Conservation (phyloP, 2,888 invertebrate genomes). For the Tenthredo amoena region DNA sequence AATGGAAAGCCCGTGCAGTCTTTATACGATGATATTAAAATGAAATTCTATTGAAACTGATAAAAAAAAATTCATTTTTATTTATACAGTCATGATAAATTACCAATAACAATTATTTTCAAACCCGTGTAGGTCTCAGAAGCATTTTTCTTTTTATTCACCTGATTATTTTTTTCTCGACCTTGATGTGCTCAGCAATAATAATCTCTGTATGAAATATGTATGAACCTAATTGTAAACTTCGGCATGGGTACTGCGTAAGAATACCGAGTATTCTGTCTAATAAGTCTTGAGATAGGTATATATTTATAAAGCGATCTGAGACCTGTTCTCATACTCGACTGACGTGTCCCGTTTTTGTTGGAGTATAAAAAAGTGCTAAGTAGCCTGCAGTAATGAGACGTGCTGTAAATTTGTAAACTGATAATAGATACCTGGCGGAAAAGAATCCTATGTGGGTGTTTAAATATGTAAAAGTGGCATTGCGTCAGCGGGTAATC, state of each 20-base stretch:
- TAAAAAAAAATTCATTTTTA: neutral
- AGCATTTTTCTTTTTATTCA: neutral
- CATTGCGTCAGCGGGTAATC: constrained; percentile 50
- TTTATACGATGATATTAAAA: neutral
- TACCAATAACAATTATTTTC: neutral
- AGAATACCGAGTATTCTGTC: neutral
- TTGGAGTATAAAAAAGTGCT: constrained; percentile 2
- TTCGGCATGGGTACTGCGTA: neutral
- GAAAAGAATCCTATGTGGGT: constrained; percentile 38
- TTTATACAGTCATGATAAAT: neutral
- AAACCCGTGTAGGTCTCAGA: neutral
- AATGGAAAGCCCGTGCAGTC: neutral
- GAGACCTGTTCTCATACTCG: constrained; percentile 18
- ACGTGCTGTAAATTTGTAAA: constrained; percentile 48
- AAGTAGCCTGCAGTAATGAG: constrained; percentile 38
- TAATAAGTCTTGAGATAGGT: constrained; percentile 7
- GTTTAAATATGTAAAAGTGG: constrained; percentile 48
- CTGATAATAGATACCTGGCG: constrained; percentile 42
- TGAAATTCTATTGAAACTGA: neutral
- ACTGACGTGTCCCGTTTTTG: constrained; percentile 32
- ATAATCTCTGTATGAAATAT: neutral
- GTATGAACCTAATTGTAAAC: neutral
- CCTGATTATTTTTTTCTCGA: neutral
- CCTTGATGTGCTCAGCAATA: neutral
- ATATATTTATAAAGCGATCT: constrained; percentile 2